A percentile compares a stretch with the other conserved stretches of the same genome.
phyloP scores from a whole-genome alignment of 35 echinoderm and acorn worm genomes.

The Heliocidaris tuberculata region DNA sequence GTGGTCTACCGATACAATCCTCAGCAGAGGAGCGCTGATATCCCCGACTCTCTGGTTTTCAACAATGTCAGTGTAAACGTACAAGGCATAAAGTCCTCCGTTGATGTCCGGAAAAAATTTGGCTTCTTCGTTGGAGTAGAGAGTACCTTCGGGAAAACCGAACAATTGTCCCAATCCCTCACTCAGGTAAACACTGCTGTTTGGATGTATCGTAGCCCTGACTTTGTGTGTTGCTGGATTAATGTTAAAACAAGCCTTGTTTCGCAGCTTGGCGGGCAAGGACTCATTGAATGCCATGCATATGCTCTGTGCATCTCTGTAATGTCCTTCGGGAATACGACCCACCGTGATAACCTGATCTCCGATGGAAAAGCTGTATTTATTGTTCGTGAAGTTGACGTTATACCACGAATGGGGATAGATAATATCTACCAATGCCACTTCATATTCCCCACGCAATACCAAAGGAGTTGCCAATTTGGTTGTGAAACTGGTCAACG shows the following conservation, averaged over 20 bases:
- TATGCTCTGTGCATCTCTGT: slow-evolving; percentile 31
- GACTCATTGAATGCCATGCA: not conserved
- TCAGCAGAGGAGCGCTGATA: slow-evolving; percentile 35
- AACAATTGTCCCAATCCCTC: slow-evolving; percentile 41
- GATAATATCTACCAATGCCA: slow-evolving; percentile 44
- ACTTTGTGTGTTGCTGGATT: slow-evolving; percentile 3
- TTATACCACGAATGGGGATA: slow-evolving; percentile 53
- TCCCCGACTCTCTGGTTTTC: slow-evolving; percentile 60
- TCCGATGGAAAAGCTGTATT: slow-evolving; percentile 34
- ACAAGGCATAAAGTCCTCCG: slow-evolving; percentile 37
- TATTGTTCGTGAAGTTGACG: slow-evolving; percentile 33
- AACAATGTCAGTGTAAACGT: slow-evolving; percentile 59
- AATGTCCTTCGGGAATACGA: slow-evolving; percentile 37
- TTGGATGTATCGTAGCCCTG: not conserved
- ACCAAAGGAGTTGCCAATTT: no score
- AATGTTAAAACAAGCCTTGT: slow-evolving; percentile 28
- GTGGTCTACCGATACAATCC: slow-evolving; percentile 33
- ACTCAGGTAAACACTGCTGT: slow-evolving; percentile 25
- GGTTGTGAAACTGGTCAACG: no score
- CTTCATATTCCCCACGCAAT: no score
- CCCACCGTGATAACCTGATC: slow-evolving; percentile 19
- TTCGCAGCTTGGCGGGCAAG: not conserved
- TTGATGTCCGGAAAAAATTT: not conserved
- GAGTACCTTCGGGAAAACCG: not conserved
- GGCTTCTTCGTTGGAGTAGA: not conserved